A percentile compares a stretch with the other conserved stretches of the same genome.
Evolutionary conservation across 2,888 invertebrate species (phyloP).

Genomic region (Hirtodrosophila confusa): DNA sequence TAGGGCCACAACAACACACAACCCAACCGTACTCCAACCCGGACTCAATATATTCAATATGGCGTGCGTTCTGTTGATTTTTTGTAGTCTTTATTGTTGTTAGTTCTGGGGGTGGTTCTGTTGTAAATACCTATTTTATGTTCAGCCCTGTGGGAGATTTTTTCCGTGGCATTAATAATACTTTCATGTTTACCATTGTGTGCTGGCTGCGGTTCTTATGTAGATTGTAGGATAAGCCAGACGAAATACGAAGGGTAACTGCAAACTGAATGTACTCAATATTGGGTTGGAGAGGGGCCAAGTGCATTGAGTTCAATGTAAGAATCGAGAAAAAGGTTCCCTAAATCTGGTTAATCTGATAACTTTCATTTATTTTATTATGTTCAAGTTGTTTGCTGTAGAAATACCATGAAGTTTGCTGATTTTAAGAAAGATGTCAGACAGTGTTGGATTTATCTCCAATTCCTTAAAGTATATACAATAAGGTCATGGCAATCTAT

Average conservation of each 20-base stretch:
- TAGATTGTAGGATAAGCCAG: slow-evolving; percentile 59
- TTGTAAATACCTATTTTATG: slow-evolving; percentile 72
- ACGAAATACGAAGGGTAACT: slow-evolving; percentile 30
- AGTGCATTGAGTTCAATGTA: slow-evolving; percentile 6
- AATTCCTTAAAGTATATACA: too few species aligned
- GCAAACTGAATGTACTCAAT: slow-evolving; percentile 35
- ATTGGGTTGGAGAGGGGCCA: slow-evolving; percentile 1
- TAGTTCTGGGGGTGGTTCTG: slow-evolving; percentile 50
- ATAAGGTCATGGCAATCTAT: too few species aligned
- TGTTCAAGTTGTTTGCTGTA: too few species aligned
- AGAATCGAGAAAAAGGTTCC: background rate
- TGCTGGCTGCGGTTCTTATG: slow-evolving; percentile 57
- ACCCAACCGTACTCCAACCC: slow-evolving; percentile 16
- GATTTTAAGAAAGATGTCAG: too few species aligned
- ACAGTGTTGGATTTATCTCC: too few species aligned
- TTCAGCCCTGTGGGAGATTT: slow-evolving; percentile 73
- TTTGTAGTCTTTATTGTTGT: slow-evolving; percentile 14
- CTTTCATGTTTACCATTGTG: slow-evolving; percentile 59
- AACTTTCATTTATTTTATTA: too few species aligned
- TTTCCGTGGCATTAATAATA: slow-evolving; percentile 60
- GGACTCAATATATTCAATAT: slow-evolving; percentile 59
- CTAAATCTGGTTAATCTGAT: background rate
- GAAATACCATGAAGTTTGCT: too few species aligned
- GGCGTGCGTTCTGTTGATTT: slow-evolving; percentile 49
- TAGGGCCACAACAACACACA: background rate